Evolutionary conservation across 2,888 invertebrate genomes (phyloP).

Genomic region (Pegoplata infirma): DNA sequence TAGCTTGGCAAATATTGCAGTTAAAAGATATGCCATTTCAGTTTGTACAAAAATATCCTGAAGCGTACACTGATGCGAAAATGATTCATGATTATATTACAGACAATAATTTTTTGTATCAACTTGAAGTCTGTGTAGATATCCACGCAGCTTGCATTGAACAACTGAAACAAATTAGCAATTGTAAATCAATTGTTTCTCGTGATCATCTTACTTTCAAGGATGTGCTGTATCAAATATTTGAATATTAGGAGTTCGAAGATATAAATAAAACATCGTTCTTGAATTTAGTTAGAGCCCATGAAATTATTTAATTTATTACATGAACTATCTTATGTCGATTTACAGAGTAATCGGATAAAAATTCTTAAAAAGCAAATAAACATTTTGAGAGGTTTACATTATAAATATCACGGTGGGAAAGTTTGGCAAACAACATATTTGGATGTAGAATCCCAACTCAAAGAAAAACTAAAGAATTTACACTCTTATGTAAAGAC

Average conservation of each 20-base stretch:
- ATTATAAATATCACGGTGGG: too few species aligned
- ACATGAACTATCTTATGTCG: too few species aligned
- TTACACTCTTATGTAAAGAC: not conserved
- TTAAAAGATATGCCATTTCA: not conserved
- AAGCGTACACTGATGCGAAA: slow-evolving; percentile 9
- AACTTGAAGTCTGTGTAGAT: slow-evolving; percentile 24
- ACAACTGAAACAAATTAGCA: slow-evolving; percentile 29
- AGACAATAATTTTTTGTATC: slow-evolving; percentile 21
- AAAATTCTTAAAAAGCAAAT: too few species aligned
- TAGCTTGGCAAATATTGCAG: slow-evolving; percentile 3
- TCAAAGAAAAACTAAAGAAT: too few species aligned
- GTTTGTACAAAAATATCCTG: slow-evolving; percentile 19
- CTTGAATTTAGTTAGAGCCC: slow-evolving; percentile 4
- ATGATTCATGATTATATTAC: slow-evolving; percentile 18
- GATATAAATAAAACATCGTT: slow-evolving; percentile 4
- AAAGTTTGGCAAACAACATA: slow-evolving; percentile 7
- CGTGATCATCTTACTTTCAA: slow-evolving; percentile 28
- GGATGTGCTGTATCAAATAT: slow-evolving; percentile 17
- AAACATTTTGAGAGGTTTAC: too few species aligned
- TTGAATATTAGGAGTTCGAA: slow-evolving; percentile 1
- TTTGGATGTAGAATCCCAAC: slow-evolving; percentile 1
- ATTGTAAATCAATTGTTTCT: slow-evolving; percentile 22
- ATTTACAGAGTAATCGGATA: too few species aligned
- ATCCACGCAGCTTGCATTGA: slow-evolving; percentile 33
- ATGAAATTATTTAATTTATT: slow-evolving; percentile 22